Evolutionary conservation across 2,797 vertebrate genomes (phyloP), one percentile per base, ranked within the genome.

Genomic region (Hippopotamyrus pictus): DNA sequence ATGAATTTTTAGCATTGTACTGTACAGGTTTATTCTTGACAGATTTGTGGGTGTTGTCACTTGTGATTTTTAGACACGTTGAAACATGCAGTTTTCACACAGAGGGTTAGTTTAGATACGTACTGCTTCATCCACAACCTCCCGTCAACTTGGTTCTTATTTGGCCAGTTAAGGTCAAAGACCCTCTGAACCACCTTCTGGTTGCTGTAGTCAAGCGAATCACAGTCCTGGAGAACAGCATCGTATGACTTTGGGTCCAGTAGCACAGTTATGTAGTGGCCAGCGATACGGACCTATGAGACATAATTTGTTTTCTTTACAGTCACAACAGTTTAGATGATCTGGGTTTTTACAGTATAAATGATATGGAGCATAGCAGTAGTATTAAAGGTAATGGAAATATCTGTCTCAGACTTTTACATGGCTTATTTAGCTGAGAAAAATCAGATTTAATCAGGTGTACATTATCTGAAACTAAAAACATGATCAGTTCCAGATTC

Each of bases 201-300:
- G 25, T 94, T 95, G 14, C 92, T 95, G 25, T 91, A 95, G 91
- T 97, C 96, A 88, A 98, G 90, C 7, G 65, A 90, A 11, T 87
- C 82, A 0, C 94, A 93, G 91, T 97, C 97, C 89, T 94, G 92
- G n/a, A 97, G 93, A 85, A 98, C 95, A 0, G 84, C 11, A 8
- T 98, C 96, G 0, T 97, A 97, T 53, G 96, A 96, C 90, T 95
- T 94, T 0, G 97, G 96, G 88, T 99, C 98, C 94, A 99, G 90
- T 88, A 99, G 93, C 54, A 98, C 94, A 0, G 97, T 98, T 89
- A 99, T 54, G 0, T 96, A 97, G 48, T 89, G 88, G 53, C 98
- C 98, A 2, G 96, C 97, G 48, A 96, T 93, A 92, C 95, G 91
- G 12, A 98, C 95, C 98, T 98, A 91, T 9, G 46, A 90, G n/a